phyloP scores from a whole-genome alignment of 1,140 invertebrate species.

The Babylonia areolata region DNA sequence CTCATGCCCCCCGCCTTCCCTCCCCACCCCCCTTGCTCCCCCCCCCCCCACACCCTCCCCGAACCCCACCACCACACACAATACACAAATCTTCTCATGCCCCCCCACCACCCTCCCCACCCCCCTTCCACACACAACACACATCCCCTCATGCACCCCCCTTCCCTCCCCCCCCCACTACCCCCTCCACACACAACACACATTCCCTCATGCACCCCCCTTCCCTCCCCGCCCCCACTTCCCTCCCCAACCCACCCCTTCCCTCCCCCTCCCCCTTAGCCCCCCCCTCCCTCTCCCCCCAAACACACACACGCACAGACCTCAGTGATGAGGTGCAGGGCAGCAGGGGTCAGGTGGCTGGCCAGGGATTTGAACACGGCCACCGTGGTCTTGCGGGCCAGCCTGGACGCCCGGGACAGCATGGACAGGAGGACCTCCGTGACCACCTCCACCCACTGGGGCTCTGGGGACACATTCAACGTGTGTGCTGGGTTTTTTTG shows the following conservation, averaged over 20 bases:
- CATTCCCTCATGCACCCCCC: too few species aligned
- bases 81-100: too few species aligned
- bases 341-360: conserved; percentile 81
- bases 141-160: neutral
- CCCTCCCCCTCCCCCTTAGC: neutral
- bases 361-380: conserved; percentile 85
- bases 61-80: too few species aligned
- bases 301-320: conserved; percentile 62
- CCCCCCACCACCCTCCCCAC: neutral
- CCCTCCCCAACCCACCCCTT: neutral
- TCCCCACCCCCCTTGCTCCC: neutral
- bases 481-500: too few species aligned
- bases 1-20: neutral
- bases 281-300: too few species aligned
- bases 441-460: conserved; percentile 87
- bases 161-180: neutral
- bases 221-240: neutral
- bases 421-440: conserved; percentile 84
- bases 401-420: conserved; percentile 79
- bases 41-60: neutral
- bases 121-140: neutral
- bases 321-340: conserved; percentile 85
- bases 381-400: conserved; percentile 82
- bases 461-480: conserved; percentile 79
- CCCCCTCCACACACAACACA: too few species aligned